Percentiles rank a stretch among this genome's conserved stretches.
These are phyloP conservation scores for Leptopilina clavipes DNA, from an alignment of 1,140 invertebrate genomes.

Conservation along the genomic window DNA sequence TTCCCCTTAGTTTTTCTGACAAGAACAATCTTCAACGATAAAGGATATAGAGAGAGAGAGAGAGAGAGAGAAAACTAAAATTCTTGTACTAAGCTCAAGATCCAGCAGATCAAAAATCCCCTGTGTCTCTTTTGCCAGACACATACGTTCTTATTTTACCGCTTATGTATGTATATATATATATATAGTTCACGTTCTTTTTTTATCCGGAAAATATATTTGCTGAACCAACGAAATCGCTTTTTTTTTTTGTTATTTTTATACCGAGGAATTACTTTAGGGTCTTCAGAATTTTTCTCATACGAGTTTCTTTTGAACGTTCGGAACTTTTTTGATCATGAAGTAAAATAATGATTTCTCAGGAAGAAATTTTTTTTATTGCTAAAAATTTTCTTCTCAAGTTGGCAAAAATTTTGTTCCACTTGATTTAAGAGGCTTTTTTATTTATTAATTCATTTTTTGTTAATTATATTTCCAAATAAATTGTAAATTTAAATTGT, in stretches of 20 bases:
- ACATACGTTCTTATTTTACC: neutral
- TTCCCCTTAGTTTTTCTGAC: constrained; percentile 31
- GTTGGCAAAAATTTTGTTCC: too few relatives aligned
- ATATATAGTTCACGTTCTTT: neutral
- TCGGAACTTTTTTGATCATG: too few relatives aligned
- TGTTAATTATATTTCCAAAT: too few relatives aligned
- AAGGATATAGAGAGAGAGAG: neutral
- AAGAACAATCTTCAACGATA: neutral
- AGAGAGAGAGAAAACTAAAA: neutral
- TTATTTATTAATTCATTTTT: too few relatives aligned
- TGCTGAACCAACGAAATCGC: neutral
- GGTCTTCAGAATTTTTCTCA: neutral
- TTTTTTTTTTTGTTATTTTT: neutral
- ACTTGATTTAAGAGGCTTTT: too few relatives aligned
- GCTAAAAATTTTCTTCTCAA: too few relatives aligned
- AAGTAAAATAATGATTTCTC: too few relatives aligned
- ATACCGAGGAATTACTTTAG: neutral
- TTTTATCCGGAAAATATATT: neutral
- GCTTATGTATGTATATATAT: too few relatives aligned
- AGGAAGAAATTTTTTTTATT: too few relatives aligned
- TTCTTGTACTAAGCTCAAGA: neutral
- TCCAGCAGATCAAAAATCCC: neutral
- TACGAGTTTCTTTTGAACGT: neutral
- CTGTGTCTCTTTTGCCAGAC: neutral
- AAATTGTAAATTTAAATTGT: too few relatives aligned